phyloP scores from a whole-genome alignment of 2,113 vertebrate species.

The Xenopus tropicalis region UCB_Xtro_10.0 CM004445.2:132095501-132096000 shows the following conservation, averaged over 20 bases:
- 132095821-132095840: conserved; percentile 68
- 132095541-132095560: conserved; percentile 70
- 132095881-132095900: conserved; percentile 45
- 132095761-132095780: conserved; percentile 61
- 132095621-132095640: too few relatives aligned
- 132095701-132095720: too few relatives aligned
- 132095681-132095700: too few relatives aligned
- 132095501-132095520: conserved; percentile 44
- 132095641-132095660: too few relatives aligned
- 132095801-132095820: conserved; percentile 80
- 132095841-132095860: conserved; percentile 74
- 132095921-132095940: conserved; percentile 47
- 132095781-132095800: conserved; percentile 68
- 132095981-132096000: conserved; percentile 71
- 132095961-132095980: conserved; percentile 35
- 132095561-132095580: conserved; percentile 58
- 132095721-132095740: neutral
- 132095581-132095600: neutral
- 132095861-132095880: conserved; percentile 58
- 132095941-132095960: conserved; percentile 69
- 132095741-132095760: neutral
- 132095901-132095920: conserved; percentile 77
- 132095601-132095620: too few relatives aligned
- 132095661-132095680: too few relatives aligned
- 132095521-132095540: conserved; percentile 63